Conservation (phyloP, 1,140 invertebrate species). For the Dreissena rostriformis region DNA sequence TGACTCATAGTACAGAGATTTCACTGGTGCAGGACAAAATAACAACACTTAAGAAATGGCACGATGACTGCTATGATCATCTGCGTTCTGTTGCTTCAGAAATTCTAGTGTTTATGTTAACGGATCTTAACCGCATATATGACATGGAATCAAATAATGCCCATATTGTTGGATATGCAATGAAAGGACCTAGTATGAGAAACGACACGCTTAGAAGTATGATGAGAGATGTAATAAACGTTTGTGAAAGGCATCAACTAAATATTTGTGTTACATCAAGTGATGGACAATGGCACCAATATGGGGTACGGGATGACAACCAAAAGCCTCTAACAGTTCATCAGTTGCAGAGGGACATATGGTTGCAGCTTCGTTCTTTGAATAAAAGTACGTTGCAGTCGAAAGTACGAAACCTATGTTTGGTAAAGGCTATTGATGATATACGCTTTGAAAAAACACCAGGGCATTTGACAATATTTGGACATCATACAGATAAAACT, state of each 20-base stretch:
- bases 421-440: neutral
- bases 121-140: constrained; percentile 1
- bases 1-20: neutral
- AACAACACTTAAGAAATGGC: neutral
- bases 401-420: neutral
- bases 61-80: neutral
- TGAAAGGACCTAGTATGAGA: constrained; percentile 46
- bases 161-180: constrained; percentile 27
- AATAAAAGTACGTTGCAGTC: neutral
- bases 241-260: constrained; percentile 9
- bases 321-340: constrained; percentile 13
- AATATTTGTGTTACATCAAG: constrained; percentile 9
- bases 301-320: constrained; percentile 18
- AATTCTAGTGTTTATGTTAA: constrained; percentile 24
- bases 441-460: neutral
- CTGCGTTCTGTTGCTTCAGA: neutral
- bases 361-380: neutral
- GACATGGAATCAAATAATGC: constrained; percentile 7
- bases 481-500: neutral
- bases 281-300: constrained; percentile 41
- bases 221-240: constrained; percentile 3
- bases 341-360: constrained; percentile 9
- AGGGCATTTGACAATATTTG: neutral
- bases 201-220: constrained; percentile 23
- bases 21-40: neutral